Percentiles rank a stretch among this genome's conserved stretches.
These are phyloP conservation scores for Drosophila histrio DNA, from an alignment of 2,888 invertebrate species.

Conservation along the genomic window DNA sequence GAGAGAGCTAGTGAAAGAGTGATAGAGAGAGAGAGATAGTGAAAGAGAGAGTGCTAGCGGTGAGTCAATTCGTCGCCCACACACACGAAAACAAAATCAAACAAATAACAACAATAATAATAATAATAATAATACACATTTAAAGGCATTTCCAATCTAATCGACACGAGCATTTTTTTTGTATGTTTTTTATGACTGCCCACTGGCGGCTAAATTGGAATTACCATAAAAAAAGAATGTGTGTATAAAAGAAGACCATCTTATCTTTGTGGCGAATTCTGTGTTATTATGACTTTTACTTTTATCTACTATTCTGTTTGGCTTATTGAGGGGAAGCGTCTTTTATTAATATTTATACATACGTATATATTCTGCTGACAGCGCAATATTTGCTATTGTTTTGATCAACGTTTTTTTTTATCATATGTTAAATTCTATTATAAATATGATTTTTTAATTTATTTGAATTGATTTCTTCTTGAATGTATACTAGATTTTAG, in stretches of 20 bases:
- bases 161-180: constrained; percentile 43
- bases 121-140: constrained; percentile 25
- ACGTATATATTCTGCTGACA: background rate
- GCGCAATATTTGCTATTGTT: background rate
- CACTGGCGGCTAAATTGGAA: constrained; percentile 22
- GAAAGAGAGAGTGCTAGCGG: background rate
- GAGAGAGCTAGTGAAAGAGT: background rate
- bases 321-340: background rate
- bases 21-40: background rate
- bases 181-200: constrained; percentile 32
- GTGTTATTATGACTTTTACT: constrained; percentile 21
- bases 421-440: background rate
- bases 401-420: constrained; percentile 8
- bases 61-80: constrained; percentile 16
- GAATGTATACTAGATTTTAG: too few relatives aligned
- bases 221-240: constrained; percentile 18
- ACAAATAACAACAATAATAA: constrained; percentile 11
- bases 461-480: too few relatives aligned
- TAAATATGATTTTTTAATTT: too few relatives aligned
- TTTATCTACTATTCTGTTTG: constrained; percentile 6
- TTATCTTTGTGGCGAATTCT: constrained; percentile 2
- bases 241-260: background rate
- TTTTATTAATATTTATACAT: background rate
- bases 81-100: constrained; percentile 18
- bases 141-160: constrained; percentile 59